Base-by-base conservation (phyloP, 2,113 vertebrate species). In the Tragelaphus strepsiceros region DNA sequence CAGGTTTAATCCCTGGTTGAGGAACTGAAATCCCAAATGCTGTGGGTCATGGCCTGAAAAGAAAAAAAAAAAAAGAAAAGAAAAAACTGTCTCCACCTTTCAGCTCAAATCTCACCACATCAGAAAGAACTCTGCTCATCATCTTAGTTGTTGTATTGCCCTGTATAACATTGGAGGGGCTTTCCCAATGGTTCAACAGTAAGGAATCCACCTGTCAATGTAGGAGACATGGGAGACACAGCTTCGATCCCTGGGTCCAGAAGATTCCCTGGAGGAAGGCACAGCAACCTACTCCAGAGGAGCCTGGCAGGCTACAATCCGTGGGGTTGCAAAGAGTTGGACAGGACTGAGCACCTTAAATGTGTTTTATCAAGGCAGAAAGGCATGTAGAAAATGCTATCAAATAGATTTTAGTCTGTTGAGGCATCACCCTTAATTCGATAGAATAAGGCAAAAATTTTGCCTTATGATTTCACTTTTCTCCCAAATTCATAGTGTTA, bases 391-490 rank as follows among this genome's bases (percentile, higher is more conserved):
- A 22, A 85, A 84, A 71, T 21, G 54, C 8, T 22, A 11, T 1
- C 9, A 46, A 24, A 26, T 15, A 91, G 53, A n/a, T 12, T 28
- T 15, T 4, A 46, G 14, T n/a, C 26, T 62, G 15, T 10, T 7
- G 11, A 6, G 4, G 0, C 2, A 2, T 32, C 32, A 13, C 11
- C 22, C 54, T 7, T 32, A 14, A 30, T 12, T 32, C 35, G 3
- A 3, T 0, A 81, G 61, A 32, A 51, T 26, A 32, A 64, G 39
- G 15, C 35, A 83, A 58, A n/a, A 67, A 89, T 12, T 32, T 19
- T n/a, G 9, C 22, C 30, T 71, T 74, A 56, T 0, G 1, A 32
- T 90, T 71, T 83, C 17, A 7, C n/a, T 54, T 94, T 59, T 74
- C 35, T 64, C 93, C 71, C 71, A 54, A 71, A 86, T 49, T n/a